Conservation (phyloP, 1,140 invertebrate species). For the Sycobia sp. region DNA sequence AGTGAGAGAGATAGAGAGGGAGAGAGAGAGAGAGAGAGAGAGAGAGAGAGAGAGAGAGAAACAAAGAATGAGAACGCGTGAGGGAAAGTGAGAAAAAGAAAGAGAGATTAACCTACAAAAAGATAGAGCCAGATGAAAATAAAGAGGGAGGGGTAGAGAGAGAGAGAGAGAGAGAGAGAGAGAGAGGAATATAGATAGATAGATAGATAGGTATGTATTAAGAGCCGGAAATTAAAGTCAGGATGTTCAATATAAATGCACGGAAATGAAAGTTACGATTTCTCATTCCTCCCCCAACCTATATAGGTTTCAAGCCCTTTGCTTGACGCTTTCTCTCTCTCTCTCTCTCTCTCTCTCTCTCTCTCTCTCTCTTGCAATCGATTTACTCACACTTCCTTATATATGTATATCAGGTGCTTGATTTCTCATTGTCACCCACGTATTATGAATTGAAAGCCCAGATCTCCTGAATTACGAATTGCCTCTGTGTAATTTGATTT, state of each 20-base stretch:
- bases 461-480: background rate
- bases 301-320: background rate
- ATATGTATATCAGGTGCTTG: background rate
- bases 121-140: too few relatives aligned
- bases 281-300: slow-evolving; percentile 4
- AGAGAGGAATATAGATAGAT: too few relatives aligned
- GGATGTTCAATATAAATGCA: slow-evolving; percentile 34
- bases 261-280: slow-evolving; percentile 33
- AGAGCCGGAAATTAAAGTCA: slow-evolving; percentile 39
- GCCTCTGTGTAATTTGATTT: slow-evolving; percentile 17
- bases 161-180: too few relatives aligned
- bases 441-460: slow-evolving; percentile 23
- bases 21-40: background rate
- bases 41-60: background rate
- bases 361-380: too few relatives aligned
- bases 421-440: slow-evolving; percentile 18
- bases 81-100: too few relatives aligned
- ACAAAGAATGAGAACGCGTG: too few relatives aligned
- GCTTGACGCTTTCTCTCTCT: background rate
- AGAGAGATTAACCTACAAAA: slow-evolving; percentile 12
- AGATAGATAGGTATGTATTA: background rate
- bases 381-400: slow-evolving; percentile 8
- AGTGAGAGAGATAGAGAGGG: background rate
- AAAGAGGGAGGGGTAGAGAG: too few relatives aligned
- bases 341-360: background rate